Conservation (phyloP, 2,797 vertebrate genomes). For the Sebastes itinus region DNA sequence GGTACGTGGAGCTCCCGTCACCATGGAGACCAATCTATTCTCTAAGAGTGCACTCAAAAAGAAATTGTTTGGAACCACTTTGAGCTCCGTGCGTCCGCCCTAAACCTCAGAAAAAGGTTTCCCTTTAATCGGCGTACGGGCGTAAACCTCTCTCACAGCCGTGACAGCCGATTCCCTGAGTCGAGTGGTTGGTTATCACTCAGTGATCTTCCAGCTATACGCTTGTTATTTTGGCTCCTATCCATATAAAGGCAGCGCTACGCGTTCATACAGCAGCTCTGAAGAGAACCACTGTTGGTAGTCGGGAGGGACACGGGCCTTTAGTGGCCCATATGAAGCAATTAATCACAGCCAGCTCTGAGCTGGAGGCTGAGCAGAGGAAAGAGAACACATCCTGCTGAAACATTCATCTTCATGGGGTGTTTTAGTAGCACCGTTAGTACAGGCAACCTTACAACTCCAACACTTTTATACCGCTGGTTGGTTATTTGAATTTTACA, state of each 20-base stretch:
- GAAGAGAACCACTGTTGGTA: constrained; percentile 27
- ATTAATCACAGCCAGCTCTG: constrained; percentile 49
- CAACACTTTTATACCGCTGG: neutral
- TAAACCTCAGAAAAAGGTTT: constrained; percentile 3
- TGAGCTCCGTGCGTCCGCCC: neutral
- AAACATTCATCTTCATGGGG: constrained; percentile 44
- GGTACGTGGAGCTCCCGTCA: neutral
- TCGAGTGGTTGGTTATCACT: neutral
- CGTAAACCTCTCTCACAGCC: neutral
- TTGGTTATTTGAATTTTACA: neutral
- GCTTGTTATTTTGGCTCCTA: neutral
- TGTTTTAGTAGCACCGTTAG: neutral
- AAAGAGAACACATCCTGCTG: neutral
- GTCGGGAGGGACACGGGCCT: constrained; percentile 26
- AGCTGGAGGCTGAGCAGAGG: constrained; percentile 17
- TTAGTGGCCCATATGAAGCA: constrained; percentile 44
- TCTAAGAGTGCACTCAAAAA: constrained; percentile 4
- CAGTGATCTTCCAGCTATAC: neutral
- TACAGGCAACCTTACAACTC: neutral
- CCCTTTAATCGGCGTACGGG: neutral
- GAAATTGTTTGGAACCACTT: neutral
- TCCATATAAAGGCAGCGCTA: constrained; percentile 5
- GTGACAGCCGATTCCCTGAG: constrained; percentile 9
- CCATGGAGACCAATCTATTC: constrained; percentile 33
- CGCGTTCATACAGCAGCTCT: constrained; percentile 15